Evolutionary conservation across 2,888 invertebrate species (phyloP), one percentile per base, ranked within the genome.

Genomic region (Eueremaeus valkanovi): DNA sequence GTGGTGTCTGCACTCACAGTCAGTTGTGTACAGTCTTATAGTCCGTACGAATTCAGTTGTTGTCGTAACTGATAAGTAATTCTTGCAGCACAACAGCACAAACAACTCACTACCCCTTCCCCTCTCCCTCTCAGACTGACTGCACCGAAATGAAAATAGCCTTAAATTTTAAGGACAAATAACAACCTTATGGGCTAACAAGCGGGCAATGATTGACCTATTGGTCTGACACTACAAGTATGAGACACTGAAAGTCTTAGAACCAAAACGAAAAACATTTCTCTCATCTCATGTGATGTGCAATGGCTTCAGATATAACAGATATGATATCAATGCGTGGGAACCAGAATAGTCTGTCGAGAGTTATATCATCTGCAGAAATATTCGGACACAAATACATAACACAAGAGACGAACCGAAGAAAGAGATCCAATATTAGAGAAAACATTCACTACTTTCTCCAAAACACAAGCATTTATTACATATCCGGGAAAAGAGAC

Each of bases 31-130:
- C 18, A 45, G n/a, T n/a, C n/a, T n/a, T n/a, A n/a, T n/a, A n/a
- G n/a, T 55, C 21, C 55, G 55, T 24, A n/a, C 5, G 11, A 51
- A 51, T 51, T 51, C 51, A 21, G 8, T 55, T 55, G 21, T 55
- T 55, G 55, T 55, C 55, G 55, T 55, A 55, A 55, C 55, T 55
- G 55, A 55, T 55, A 55, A 55, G 55, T 55, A 55, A 55, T 55
- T 55, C 55, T 55, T 55, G 55, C n/a, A n/a, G n/a, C n/a, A n/a
- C n/a, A n/a, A n/a, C n/a, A n/a, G n/a, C 55, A 55, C 55, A 55
- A 55, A 55, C 55, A 55, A 55, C 55, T 55, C 21, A 18, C 29
- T 55, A 24, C 55, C 55, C 55, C 29, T 55, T 29, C 5, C 55
- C 29, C 21, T 8, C 9, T 9, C 11, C 21, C 24, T 24, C 55